phyloP scores from a whole-genome alignment of 2,888 invertebrate genomes.

The Netelia fuscicornis region DNA sequence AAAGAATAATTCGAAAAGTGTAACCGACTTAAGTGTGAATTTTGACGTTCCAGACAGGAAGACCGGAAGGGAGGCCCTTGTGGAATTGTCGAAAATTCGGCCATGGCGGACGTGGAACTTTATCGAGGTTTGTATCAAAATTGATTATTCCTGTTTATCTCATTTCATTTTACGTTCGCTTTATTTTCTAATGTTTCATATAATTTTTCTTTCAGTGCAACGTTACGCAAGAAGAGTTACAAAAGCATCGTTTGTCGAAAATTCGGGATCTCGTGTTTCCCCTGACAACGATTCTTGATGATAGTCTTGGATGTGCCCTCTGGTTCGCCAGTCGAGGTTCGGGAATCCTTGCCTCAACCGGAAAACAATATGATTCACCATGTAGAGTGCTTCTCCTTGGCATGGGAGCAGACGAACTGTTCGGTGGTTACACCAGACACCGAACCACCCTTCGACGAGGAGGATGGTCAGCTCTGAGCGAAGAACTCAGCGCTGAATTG shows the following conservation, averaged over 20 bases:
- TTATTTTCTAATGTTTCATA: background rate
- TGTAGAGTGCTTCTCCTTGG: conserved; percentile 93
- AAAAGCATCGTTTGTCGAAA: conserved; percentile 85
- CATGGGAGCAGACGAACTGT: conserved; percentile 98
- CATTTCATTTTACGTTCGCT: background rate
- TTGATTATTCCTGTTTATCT: background rate
- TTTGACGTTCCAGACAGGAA: conserved; percentile 94
- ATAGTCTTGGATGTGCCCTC: conserved; percentile 97
- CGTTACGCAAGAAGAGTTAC: conserved; percentile 89
- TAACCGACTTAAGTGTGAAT: conserved; percentile 73
- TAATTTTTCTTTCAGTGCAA: conserved; percentile 86
- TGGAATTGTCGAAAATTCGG: conserved; percentile 89
- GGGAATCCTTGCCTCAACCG: conserved; percentile 83
- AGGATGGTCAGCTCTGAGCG: conserved; percentile 86
- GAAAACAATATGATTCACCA: conserved; percentile 86
- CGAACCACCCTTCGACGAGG: conserved; percentile 89
- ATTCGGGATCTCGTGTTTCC: conserved; percentile 95
- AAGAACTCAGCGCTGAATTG: conserved; percentile 90
- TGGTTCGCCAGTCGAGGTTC: conserved; percentile 97
- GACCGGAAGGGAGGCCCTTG: conserved; percentile 90
- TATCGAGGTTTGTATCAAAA: conserved; percentile 86
- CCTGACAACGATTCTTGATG: conserved; percentile 95
- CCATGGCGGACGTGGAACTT: conserved; percentile 93
- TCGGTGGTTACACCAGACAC: conserved; percentile 97
- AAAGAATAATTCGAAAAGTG: conserved; percentile 67